Evolutionary conservation across 1,140 invertebrate genomes (phyloP).

Genomic region (Odontomachus brunneus): DNA sequence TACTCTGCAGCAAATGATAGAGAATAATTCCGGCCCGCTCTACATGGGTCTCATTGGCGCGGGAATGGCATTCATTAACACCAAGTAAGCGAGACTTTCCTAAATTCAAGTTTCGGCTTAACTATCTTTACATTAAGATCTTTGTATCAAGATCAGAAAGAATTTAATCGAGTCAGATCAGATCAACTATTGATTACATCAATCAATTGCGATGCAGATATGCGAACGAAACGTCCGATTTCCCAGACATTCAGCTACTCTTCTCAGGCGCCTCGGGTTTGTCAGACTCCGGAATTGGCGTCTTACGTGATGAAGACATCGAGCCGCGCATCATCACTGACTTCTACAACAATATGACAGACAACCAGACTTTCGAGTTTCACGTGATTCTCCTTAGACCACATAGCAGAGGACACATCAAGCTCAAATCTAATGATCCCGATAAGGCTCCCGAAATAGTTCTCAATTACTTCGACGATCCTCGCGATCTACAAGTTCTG

Average conservation of each 20-base stretch:
- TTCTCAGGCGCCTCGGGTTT: constrained; percentile 90
- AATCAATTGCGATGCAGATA: constrained; percentile 82
- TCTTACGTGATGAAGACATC: constrained; percentile 88
- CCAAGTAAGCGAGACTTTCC: constrained; percentile 83
- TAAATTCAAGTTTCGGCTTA: not conserved
- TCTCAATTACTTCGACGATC: constrained; percentile 92
- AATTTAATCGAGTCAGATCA: not conserved
- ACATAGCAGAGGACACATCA: constrained; percentile 89
- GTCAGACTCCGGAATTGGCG: constrained; percentile 91
- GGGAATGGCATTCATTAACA: constrained; percentile 91
- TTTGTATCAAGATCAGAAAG: not conserved
- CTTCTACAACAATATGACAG: constrained; percentile 87
- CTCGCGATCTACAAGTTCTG: constrained; percentile 89
- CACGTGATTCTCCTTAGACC: constrained; percentile 90
- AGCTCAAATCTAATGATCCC: constrained; percentile 89
- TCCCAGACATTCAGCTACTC: constrained; percentile 92
- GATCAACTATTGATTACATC: not conserved
- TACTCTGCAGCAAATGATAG: constrained; percentile 86
- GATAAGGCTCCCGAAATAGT: constrained; percentile 91
- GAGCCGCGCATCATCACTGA: constrained; percentile 88
- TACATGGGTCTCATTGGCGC: constrained; percentile 90
- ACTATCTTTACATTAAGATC: too few relatives aligned
- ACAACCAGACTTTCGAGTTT: constrained; percentile 88
- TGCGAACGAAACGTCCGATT: constrained; percentile 82
- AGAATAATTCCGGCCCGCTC: constrained; percentile 86